These are phyloP conservation scores for Apis laboriosa DNA, from an alignment of 1,140 invertebrate genomes.

Conservation along the genomic window DNA sequence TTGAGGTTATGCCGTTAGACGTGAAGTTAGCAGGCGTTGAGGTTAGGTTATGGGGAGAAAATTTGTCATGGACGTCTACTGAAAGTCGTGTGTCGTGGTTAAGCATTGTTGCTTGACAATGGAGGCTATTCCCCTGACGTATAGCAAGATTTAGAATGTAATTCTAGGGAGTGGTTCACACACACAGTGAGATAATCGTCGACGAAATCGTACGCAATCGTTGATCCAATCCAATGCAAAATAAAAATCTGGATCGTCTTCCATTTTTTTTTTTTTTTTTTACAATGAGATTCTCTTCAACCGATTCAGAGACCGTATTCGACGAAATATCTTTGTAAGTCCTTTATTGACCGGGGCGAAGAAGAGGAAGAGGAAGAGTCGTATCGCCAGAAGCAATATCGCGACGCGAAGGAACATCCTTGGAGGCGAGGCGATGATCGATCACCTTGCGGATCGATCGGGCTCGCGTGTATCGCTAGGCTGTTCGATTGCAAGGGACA, in stretches of 20 bases:
- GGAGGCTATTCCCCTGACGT: too few relatives aligned
- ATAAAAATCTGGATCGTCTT: too few relatives aligned
- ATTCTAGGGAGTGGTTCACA: not conserved
- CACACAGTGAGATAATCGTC: too few relatives aligned
- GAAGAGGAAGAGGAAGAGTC: not conserved
- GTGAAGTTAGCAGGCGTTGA: too few relatives aligned
- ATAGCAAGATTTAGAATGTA: not conserved
- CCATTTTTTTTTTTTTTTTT: too few relatives aligned
- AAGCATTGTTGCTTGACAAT: not conserved
- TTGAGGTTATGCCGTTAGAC: not conserved
- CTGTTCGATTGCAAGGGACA: constrained; percentile 37
- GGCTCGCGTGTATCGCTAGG: constrained; percentile 25
- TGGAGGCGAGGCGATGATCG: constrained; percentile 57
- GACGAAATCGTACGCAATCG: too few relatives aligned
- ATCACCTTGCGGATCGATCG: constrained; percentile 48
- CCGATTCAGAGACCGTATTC: not conserved
- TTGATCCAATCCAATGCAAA: too few relatives aligned
- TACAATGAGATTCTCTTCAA: too few relatives aligned
- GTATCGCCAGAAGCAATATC: not conserved
- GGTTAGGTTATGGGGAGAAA: too few relatives aligned
- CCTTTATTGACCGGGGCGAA: constrained; percentile 11
- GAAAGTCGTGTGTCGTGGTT: not conserved
- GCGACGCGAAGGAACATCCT: constrained; percentile 24
- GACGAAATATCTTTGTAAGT: not conserved
- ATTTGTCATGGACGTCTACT: not conserved